Base-by-base conservation (phyloP, 2,113 vertebrate species). In the Prionailurus viverrinus region DNA sequence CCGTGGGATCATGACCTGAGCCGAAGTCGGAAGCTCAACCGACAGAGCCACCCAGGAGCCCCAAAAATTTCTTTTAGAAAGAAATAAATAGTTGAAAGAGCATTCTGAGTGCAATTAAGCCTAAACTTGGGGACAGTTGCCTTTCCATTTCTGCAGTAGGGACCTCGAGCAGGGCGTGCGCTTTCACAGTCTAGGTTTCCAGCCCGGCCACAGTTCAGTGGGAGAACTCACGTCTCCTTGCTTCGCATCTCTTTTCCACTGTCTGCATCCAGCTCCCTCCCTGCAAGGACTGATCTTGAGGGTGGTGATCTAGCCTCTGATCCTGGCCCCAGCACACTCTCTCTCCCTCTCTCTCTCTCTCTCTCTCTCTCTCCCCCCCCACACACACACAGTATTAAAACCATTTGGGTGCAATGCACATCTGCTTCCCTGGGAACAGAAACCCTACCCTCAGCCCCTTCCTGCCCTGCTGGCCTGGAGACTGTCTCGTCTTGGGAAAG, bases 341-440 rank as follows among this genome's bases (percentile, higher is more conserved):
- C 63, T 33, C 27, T 33, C 45, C 51, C 61, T 65, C 41, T 66
- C 58, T 41, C 78, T 69, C 58, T 65, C 90, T 61, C 65, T 73
- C 65, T 73, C 90, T 83, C 36, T 33, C 36, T 48, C 55, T 69
- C 83, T 86, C 45, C 39, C 89, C 5, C 61, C 69, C 29, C 73
- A 69, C 74, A 55, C 19, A 55, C 79, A 39, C 36, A 58, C 27
- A 31, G 15, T 33, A 31, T 69, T 45, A 69, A 95, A 88, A 89
- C 87, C 36, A 61, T n/a, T 58, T 45, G 33, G 29, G 41, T 0
- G 4, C 78, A n/a, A 8, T 5, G 63, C 84, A 95, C 69, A 80
- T 74, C 79, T 73, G 12, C 29, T 94, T 90, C 89, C 94, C 27
- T n/a, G 96, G 95, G 95, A 93, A 63, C 73, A 93, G 97, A 98